Conservation (phyloP, 2,113 vertebrate species). For the Corynorhinus townsendii region DNA sequence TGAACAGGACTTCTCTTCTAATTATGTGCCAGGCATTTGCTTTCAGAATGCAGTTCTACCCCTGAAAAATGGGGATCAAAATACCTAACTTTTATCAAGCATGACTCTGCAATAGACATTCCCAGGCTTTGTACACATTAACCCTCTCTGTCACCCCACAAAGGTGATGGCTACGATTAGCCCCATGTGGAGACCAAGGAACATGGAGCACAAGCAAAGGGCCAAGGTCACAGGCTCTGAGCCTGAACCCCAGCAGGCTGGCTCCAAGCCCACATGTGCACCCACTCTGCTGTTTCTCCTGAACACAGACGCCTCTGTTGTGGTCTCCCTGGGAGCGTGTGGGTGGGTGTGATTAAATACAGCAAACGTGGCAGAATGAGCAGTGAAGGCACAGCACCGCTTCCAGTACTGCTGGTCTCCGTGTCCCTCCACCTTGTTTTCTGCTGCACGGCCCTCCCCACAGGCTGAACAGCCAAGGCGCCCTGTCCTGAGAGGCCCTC, state of each 20-base stretch:
- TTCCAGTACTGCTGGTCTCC: neutral
- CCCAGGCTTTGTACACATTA: neutral
- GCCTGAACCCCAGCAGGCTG: neutral
- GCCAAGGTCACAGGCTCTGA: neutral
- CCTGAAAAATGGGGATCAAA: neutral
- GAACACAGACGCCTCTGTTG: neutral
- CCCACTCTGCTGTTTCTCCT: neutral
- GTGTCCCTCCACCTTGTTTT: neutral
- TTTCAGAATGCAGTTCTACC: neutral
- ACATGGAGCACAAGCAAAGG: neutral
- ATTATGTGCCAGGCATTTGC: neutral
- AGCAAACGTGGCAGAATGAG: neutral
- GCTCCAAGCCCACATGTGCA: neutral
- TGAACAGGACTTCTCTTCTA: neutral
- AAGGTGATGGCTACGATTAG: neutral
- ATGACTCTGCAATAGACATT: neutral
- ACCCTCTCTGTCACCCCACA: neutral
- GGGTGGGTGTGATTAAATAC: neutral
- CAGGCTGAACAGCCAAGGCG: rapidly evolving
- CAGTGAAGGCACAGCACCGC: neutral
- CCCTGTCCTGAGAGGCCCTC: neutral
- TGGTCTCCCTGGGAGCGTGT: rapidly evolving
- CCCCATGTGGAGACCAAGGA: neutral
- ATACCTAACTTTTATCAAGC: neutral
- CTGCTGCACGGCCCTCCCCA: rapidly evolving